Percentiles rank a stretch among this genome's conserved stretches.
Evolutionary conservation across 1,140 invertebrate species (phyloP).

Genomic region (Bombus breviceps): DNA sequence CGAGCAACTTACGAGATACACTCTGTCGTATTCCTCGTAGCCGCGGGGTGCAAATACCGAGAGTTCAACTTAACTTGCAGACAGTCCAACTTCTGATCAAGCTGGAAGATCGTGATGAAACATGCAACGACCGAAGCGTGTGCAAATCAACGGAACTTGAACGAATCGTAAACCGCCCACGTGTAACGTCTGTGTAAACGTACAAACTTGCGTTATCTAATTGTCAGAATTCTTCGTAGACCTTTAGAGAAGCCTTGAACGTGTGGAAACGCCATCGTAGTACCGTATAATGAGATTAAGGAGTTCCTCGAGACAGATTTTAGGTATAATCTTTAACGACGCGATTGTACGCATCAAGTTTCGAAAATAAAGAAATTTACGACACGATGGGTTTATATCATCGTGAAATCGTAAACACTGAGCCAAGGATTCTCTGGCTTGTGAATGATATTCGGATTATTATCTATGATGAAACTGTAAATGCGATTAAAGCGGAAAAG

Average conservation of each 20-base stretch:
- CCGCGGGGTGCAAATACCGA: not conserved
- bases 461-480: no score
- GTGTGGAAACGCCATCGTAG: no score
- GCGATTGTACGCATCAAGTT: not conserved
- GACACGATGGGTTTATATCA: not conserved
- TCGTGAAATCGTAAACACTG: slow-evolving; percentile 5
- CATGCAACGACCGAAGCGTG: not conserved
- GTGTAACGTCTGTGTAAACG: not conserved
- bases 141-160: slow-evolving; percentile 6
- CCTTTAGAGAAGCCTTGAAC: not conserved
- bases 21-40: not conserved
- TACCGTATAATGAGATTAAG: slow-evolving; percentile 5
- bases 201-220: slow-evolving; percentile 13
- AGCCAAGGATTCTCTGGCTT: not conserved
- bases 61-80: no score
- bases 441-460: not conserved
- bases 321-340: not conserved
- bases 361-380: slow-evolving; percentile 19
- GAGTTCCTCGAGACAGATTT: not conserved
- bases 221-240: slow-evolving; percentile 14
- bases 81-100: not conserved
- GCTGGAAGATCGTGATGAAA: slow-evolving; percentile 1
- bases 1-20: slow-evolving; percentile 15
- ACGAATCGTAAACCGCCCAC: slow-evolving; percentile 19
- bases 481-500: no score